Base-by-base conservation (phyloP, 1,140 invertebrate genomes). In the Rhyacophila brunnea region DNA sequence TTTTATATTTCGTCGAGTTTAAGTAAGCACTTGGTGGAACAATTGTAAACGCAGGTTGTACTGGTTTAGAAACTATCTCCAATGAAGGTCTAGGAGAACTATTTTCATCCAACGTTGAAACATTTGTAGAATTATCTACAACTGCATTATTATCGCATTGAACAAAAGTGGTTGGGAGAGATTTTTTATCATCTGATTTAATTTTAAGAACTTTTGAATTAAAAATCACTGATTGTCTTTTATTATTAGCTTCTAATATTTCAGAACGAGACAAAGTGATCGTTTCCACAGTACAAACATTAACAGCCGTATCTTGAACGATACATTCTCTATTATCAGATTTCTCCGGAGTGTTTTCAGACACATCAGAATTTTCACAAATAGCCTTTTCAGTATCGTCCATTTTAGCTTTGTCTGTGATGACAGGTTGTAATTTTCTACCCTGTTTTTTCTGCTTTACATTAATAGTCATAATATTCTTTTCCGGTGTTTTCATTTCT, bases 161-260 rank as follows among this genome's bases (percentile, higher is more conserved):
- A 28, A 49, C 23, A 10, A 28, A 2, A 10, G 11, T 49, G 4
- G 7, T 49, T 49, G 2, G 4, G 23, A 28, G 23, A 9, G 4
- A 28, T 28, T 35, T 28, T 3, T 23, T 19, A 15, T 51, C 49
- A 34, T 5, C 3, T 50, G 9, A 9, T 38, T 51, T 3, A 15
- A 9, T 51, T 38, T 46, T 19, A 2, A n/a, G 6, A 15, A 14
- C 9, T 15, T 5, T 7, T 46, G 23, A 47, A 28, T 50, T 43
- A 19, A 55, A 55, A 34, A 61, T 61, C 15, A 61, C 59, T 34
- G 59, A 61, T 45, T 50, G 14, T 36, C 59, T 48, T 19, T 38
- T 44, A 13, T 44, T 50, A 23, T 61, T 61, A 5, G 51, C 59
- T 48, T 61, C 52, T 1, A 61, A 23, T 13, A 61, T 61, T 50